Evolutionary conservation across 2,113 vertebrate genomes (phyloP), one percentile per base, ranked within the genome.

Genomic region (Ramphastos sulfuratus): DNA sequence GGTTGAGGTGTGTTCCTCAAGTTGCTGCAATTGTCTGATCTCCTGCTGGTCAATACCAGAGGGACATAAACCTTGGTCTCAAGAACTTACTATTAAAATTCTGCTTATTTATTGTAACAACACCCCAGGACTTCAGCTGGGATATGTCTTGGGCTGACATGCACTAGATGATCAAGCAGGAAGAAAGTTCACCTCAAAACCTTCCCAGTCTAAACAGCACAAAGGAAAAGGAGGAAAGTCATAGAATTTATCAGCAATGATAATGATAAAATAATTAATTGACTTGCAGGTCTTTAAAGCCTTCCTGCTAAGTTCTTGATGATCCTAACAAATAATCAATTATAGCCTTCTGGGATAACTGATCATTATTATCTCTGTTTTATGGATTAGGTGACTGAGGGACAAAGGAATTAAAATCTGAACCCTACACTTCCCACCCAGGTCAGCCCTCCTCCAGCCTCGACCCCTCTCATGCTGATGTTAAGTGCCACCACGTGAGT

Each of bases 281-380:
- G 64, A 87, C 63, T 85, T 56, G 42, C 60, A 87, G 14, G n/a
- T 93, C 63, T 73, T 92, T 82, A 87, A 89, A 92, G 28, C 65
- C 59, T 73, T 89, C 60, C 56, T 85, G 74, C 27, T 73, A 82
- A 74, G 16, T 89, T 92, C 82, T 85, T 59, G 69, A 76, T 60
- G 56, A 77, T 91, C 60, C 80, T 92, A 91, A 87, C 85, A 91
- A 95, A 92, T 87, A 92, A 95, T 91, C 87, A 87, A 7, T 94
- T 95, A 91, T 83, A 82, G 67, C 72, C 24, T 46, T 28, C 75
- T 80, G 72, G 90, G 87, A 82, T 87, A 73, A 89, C 82, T 5
- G 28, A 87, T 64, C 2, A 1, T 87, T 77, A 87, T 82, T 82
- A 66, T 74, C 30, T 46, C 55, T 63, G 39, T 39, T 84, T 73